phyloP scores from a whole-genome alignment of 30 jellyfish, hydroid and myxozoan species.

The Aurelia sp. region DNA sequence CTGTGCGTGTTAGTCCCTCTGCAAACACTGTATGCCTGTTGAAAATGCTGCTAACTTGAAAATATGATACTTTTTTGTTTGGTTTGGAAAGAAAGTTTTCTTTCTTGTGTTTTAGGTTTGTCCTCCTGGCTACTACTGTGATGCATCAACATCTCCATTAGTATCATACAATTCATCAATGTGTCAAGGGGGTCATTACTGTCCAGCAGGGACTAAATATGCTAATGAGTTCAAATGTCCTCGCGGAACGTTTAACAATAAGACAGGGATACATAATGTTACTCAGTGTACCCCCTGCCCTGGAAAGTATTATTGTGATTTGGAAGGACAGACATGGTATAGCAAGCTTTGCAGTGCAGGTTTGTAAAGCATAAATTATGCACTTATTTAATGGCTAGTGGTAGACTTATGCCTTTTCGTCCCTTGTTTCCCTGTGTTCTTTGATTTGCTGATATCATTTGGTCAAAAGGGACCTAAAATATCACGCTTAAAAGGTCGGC shows the following conservation, averaged over 20 bases:
- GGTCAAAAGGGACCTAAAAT: too few species aligned
- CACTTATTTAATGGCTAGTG: neutral
- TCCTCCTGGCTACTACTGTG: constrained; percentile 97
- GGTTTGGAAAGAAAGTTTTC: neutral
- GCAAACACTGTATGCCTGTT: too few species aligned
- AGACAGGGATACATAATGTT: constrained; percentile 67
- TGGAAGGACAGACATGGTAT: constrained; percentile 81
- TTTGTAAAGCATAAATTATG: neutral
- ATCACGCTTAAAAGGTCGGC: too few species aligned
- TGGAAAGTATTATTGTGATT: constrained; percentile 91
- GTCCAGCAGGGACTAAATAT: constrained; percentile 89
- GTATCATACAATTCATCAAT: constrained; percentile 53
- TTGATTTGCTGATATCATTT: too few species aligned
- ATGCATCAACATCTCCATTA: constrained; percentile 73
- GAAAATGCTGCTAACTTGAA: too few species aligned
- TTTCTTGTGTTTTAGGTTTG: constrained; percentile 66
- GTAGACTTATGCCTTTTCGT: too few species aligned
- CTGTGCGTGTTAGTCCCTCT: too few species aligned
- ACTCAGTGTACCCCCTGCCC: constrained; percentile 97
- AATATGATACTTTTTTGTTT: too few species aligned
- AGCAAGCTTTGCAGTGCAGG: constrained; percentile 90
- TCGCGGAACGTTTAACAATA: constrained; percentile 94
- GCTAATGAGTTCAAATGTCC: constrained; percentile 92
- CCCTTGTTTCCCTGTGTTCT: too few species aligned
- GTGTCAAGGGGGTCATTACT: constrained; percentile 96